These are phyloP conservation scores for Pantala flavescens DNA, from an alignment of 1,140 invertebrate genomes.

Conservation along the genomic window DNA sequence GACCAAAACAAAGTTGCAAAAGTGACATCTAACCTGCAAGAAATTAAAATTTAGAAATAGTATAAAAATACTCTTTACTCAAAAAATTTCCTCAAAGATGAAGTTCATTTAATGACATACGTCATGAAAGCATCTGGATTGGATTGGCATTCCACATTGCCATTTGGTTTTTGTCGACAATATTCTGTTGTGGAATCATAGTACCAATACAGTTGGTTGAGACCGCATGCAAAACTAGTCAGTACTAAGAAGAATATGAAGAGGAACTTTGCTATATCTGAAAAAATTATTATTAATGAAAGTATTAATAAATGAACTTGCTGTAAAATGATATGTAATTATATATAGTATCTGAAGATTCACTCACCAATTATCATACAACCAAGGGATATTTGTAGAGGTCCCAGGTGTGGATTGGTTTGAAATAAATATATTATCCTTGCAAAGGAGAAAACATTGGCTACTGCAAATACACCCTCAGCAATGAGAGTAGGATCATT, in stretches of 20 bases:
- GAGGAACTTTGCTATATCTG: conserved; percentile 42
- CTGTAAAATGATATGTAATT: not conserved
- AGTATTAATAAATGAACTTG: not conserved
- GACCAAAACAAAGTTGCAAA: conserved; percentile 47
- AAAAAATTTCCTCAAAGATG: no score
- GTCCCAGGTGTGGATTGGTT: conserved; percentile 46
- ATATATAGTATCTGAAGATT: not conserved
- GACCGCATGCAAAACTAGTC: conserved; percentile 32
- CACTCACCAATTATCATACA: conserved; percentile 37
- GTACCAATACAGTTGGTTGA: conserved; percentile 49
- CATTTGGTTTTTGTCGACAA: conserved; percentile 24
- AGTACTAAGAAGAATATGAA: conserved; percentile 39
- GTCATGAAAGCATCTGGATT: conserved; percentile 30
- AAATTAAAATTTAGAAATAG: not conserved
- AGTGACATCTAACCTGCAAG: conserved; percentile 37
- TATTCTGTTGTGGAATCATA: conserved; percentile 33
- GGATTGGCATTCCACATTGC: conserved; percentile 25
- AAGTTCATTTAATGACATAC: conserved; percentile 27
- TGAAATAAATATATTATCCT: conserved; percentile 49
- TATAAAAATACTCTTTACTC: no score
- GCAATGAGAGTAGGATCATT: conserved; percentile 47
- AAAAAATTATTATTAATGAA: not conserved
- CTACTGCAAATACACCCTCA: conserved; percentile 46
- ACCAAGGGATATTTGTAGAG: conserved; percentile 46
- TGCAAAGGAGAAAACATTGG: conserved; percentile 48